Base-by-base conservation (phyloP, 2,797 vertebrate genomes). In the Chelidonichthys spinosus region DNA sequence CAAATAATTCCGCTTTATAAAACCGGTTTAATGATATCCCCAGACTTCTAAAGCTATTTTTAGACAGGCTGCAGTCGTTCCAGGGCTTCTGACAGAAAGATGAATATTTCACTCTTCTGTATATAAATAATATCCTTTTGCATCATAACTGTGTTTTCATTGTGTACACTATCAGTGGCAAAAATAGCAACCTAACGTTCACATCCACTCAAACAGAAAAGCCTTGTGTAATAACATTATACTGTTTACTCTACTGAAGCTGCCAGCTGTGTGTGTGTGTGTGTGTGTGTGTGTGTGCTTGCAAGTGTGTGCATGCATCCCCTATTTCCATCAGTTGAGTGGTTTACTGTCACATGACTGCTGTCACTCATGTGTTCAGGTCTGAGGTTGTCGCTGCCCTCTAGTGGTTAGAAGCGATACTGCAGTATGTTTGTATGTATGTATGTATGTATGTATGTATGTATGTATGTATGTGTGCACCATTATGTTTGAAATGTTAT, bases 221-320 rank as follows among this genome's bases (percentile, higher is more conserved):
- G 72, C 71, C 81, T 72, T 72, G 1, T 82, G 74, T 89, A 87
- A 92, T 85, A 64, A 83, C 89, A 85, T 89, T 76, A 89, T 43
- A 32, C 71, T 76, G 83, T 82, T 80, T 56, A 81, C 79, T 84
- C 76, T 42, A 46, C 72, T 76, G 82, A 65, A 72, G 69, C 76
- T 75, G 67, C 84, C 81, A 84, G 79, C 62, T 86, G 76, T 83
- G 78, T 58, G 79, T 75, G 40, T 66, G 44, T 75, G 63, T 72
- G 52, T 71, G 39, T 73, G 69, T 65, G 63, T 54, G 59, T 72
- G 71, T 50, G 13, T 44, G 65, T 62, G 39, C 35, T 13, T 52
- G 56, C 63, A 35, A 47, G 64, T 69, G 62, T 61, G 58, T 6
- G 47, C 36, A 46, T 60, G 36, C 46, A 72, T 53, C 66, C 47